phyloP scores from a whole-genome alignment of 2,888 invertebrate genomes.

The Galerucella calmariensis region DNA sequence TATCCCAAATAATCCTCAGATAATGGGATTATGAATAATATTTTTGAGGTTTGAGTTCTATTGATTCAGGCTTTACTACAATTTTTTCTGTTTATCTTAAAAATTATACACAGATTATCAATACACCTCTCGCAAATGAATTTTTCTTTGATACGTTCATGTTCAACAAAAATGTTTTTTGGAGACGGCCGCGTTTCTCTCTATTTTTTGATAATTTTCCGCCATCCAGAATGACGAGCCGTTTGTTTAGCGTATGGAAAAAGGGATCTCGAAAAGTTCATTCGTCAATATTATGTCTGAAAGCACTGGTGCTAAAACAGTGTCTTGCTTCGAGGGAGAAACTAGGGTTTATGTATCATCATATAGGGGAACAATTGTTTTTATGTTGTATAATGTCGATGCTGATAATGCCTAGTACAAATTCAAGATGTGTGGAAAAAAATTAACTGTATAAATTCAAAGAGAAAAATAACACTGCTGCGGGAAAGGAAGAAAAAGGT shows the following conservation, averaged over 20 bases:
- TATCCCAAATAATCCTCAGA: background rate
- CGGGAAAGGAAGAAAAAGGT: no score
- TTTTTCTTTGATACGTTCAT: background rate
- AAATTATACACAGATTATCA: background rate
- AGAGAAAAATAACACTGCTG: no score
- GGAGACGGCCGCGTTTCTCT: background rate
- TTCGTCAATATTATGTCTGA: constrained; percentile 30
- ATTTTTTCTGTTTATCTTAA: background rate
- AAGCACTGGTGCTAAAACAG: background rate
- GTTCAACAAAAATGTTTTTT: background rate
- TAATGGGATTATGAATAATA: no score
- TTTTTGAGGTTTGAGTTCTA: no score
- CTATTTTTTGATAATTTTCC: constrained; percentile 25
- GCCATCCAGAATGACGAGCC: background rate
- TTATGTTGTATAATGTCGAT: no score
- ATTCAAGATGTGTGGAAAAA: no score
- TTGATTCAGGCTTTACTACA: no score
- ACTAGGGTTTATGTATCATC: background rate
- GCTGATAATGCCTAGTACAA: no score
- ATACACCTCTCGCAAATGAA: background rate
- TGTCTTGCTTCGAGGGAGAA: background rate
- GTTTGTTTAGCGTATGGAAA: constrained; percentile 21
- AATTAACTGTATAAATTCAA: no score
- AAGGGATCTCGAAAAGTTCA: constrained; percentile 15
- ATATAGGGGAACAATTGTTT: no score